Conservation (phyloP, 2,888 invertebrate species). For the Cacoxenus indagator region DNA sequence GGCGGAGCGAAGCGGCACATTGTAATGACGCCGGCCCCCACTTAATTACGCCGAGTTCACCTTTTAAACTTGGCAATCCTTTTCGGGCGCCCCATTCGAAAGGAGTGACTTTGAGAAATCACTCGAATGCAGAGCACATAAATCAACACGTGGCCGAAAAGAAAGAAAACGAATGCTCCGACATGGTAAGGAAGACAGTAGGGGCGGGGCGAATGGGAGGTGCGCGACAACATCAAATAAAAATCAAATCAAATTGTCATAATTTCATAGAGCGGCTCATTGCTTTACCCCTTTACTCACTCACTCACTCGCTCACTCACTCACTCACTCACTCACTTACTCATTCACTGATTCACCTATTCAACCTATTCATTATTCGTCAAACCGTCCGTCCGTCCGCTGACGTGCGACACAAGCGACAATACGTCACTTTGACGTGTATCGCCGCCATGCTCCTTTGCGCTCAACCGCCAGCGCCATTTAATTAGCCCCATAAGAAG, state of each 20-base stretch:
- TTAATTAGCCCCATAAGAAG: constrained; percentile 49
- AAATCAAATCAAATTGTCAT: constrained; percentile 67
- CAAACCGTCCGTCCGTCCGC: neutral
- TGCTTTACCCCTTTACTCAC: neutral
- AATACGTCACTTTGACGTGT: constrained; percentile 62
- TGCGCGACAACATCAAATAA: constrained; percentile 55
- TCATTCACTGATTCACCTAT: neutral
- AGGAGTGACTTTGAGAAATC: constrained; percentile 1
- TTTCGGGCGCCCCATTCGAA: neutral
- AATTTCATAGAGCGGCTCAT: constrained; percentile 51
- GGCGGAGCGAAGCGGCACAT: neutral
- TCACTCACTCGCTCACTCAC: too few species aligned
- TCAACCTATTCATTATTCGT: too few species aligned
- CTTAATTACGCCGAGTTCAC: constrained; percentile 1
- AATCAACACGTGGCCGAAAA: neutral
- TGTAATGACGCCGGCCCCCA: neutral
- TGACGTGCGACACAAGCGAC: constrained; percentile 56
- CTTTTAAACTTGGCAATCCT: constrained; percentile 2
- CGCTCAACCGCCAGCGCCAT: constrained; percentile 40
- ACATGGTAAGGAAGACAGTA: neutral
- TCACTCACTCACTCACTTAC: too few species aligned
- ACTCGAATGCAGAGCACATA: neutral
- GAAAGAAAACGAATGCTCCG: neutral
- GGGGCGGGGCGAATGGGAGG: neutral
- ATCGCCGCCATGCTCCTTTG: constrained; percentile 32